A percentile compares a stretch with the other conserved stretches of the same genome.
These are phyloP conservation scores for Lithophane leautieri DNA, from an alignment of 2,888 invertebrate genomes.

Conservation along the genomic window DNA sequence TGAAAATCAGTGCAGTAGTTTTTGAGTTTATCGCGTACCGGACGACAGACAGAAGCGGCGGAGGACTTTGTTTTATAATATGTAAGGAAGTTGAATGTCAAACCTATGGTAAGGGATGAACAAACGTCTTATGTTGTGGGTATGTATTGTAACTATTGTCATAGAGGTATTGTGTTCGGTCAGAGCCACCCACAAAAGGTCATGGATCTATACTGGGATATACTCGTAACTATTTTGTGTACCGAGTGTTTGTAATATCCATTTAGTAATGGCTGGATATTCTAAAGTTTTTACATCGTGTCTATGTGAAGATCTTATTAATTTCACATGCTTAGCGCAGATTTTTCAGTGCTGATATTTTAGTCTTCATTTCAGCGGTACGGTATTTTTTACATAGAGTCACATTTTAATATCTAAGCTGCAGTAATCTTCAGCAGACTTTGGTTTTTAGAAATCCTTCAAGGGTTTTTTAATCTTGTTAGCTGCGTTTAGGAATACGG, in stretches of 20 bases:
- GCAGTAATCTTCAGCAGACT: background rate
- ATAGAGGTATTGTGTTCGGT: slow-evolving; percentile 15
- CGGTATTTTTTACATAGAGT: background rate
- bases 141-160: slow-evolving; percentile 14
- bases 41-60: too few species aligned
- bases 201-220: background rate
- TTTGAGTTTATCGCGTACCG: too few species aligned
- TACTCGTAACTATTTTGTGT: background rate
- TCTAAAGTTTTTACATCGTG: background rate
- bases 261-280: slow-evolving; percentile 2
- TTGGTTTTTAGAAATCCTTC: background rate
- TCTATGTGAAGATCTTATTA: background rate
- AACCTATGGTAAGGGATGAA: background rate
- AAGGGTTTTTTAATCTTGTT: background rate
- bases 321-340: background rate
- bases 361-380: background rate
- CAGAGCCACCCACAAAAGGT: slow-evolving; percentile 5
- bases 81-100: slow-evolving; percentile 2
- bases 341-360: background rate
- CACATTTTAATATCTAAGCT: background rate
- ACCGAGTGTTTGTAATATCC: slow-evolving; percentile 1
- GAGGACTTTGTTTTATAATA: too few species aligned
- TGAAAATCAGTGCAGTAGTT: too few species aligned
- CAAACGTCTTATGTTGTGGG: background rate
- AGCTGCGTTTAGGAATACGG: background rate